A percentile compares a stretch with the other conserved stretches of the same genome.
phyloP scores from a whole-genome alignment of 2,888 invertebrate species.

The Plagodis pulveraria region DNA sequence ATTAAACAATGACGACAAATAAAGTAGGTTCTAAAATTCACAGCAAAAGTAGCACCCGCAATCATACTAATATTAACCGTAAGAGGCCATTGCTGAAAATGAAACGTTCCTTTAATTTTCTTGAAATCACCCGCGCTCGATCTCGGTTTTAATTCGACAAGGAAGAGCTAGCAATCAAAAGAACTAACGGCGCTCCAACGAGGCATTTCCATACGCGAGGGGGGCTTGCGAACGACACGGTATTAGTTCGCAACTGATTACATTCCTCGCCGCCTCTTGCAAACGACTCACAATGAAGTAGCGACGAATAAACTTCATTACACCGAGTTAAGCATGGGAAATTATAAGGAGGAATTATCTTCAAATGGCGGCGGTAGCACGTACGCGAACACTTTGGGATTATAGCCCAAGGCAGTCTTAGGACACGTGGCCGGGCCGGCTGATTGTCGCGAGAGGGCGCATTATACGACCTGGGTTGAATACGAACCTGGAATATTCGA shows the following conservation, averaged over 20 bases:
- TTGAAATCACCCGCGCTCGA: conserved; percentile 73
- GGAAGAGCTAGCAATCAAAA: conserved; percentile 80
- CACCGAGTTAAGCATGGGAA: conserved; percentile 80
- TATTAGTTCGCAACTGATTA: conserved; percentile 84
- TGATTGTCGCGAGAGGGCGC: conserved; percentile 54
- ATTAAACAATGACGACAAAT: conserved; percentile 65
- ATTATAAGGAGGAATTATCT: conserved; percentile 84
- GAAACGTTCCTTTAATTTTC: conserved; percentile 79
- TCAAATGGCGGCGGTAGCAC: conserved; percentile 70
- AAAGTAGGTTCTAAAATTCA: conserved; percentile 59
- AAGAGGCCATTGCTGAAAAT: conserved; percentile 72
- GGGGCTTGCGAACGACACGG: conserved; percentile 74
- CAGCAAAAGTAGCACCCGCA: conserved; percentile 59
- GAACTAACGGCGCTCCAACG: conserved; percentile 80
- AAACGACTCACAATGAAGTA: conserved; percentile 81
- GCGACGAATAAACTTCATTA: conserved; percentile 84
- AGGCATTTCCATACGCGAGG: conserved; percentile 82
- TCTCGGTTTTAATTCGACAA: conserved; percentile 80
- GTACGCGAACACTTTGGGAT: conserved; percentile 70
- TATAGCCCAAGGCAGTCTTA: conserved; percentile 68
- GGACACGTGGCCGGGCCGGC: conserved; percentile 56
- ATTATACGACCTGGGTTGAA: conserved; percentile 54
- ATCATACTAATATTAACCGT: conserved; percentile 78
- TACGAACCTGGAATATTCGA: conserved; percentile 56
- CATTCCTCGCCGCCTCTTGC: conserved; percentile 75